Evolutionary conservation across 2,888 invertebrate genomes (phyloP), one percentile per base, ranked within the genome.

Genomic region (Drosophila tripunctata): DNA sequence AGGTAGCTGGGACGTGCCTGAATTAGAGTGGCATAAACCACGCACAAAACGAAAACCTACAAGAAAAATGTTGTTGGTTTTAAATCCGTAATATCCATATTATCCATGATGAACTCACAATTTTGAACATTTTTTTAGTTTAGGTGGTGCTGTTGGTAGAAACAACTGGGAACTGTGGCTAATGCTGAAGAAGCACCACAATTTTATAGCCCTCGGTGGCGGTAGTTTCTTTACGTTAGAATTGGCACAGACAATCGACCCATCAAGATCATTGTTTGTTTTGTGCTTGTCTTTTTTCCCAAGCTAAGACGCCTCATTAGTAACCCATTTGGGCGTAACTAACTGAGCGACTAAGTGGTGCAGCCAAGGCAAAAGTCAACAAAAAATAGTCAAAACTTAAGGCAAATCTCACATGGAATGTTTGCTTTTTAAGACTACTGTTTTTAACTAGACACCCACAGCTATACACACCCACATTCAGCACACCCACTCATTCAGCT

Each of bases 261-360:
- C 82, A 88, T 78, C 81, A 52, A 89, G 63, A 75, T 41, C 43
- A 45, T 44, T 50, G 48, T 14, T 44, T 31, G 50, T 38, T 58
- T 63, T 30, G 21, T 60, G 43, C 33, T 22, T 22, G 19, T 10
- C 5, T 15, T 58, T 36, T 64, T 87, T 82, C 87, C 66, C 87
- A 87, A 66, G 66, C 73, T 30, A 19, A 12, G 67, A 68, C 66
- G 75, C 63, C 76, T 87, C 81, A 86, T 84, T 84, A 88, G 87
- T 84, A 71, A 63, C 50, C 78, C 87, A 84, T 84, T 84, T 88
- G 78, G 84, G 85, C 86, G 85, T 77, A 87, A 87, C 88, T 77
- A 87, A 87, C 88, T 77, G 79, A 85, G 78, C 78, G 71, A 60
- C 64, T 75, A 68, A 79, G 78, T 73, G 68, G 56, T 38, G 33